These are phyloP conservation scores for Phaedon cochleariae DNA, from an alignment of 2,888 invertebrate genomes.

Conservation along the genomic window DNA sequence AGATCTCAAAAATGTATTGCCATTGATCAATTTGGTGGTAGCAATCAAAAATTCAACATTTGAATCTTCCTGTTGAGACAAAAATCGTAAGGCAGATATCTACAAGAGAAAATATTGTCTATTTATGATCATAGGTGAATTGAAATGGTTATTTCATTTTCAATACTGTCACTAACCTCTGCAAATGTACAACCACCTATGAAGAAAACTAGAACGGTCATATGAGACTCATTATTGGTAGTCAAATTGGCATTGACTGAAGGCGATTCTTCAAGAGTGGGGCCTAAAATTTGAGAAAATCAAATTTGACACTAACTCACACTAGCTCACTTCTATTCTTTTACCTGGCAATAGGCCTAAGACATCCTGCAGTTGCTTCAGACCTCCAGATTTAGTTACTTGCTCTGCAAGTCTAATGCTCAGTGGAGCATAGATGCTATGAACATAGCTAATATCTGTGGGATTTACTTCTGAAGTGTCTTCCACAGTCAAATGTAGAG, in stretches of 20 bases:
- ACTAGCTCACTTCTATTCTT: not conserved
- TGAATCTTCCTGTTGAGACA: constrained; percentile 80
- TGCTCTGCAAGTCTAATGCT: constrained; percentile 88
- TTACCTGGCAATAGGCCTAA: constrained; percentile 79
- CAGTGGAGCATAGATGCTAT: constrained; percentile 93
- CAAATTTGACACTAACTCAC: not conserved
- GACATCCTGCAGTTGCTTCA: constrained; percentile 85
- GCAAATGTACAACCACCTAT: constrained; percentile 97
- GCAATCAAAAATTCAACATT: constrained; percentile 90
- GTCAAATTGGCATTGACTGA: constrained; percentile 50
- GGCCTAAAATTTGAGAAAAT: constrained; percentile 60
- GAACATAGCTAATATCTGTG: constrained; percentile 90
- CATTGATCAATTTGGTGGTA: constrained; percentile 93
- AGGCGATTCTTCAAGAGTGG: constrained; percentile 73
- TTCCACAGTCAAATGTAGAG: constrained; percentile 86
- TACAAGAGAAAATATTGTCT: constrained; percentile 46
- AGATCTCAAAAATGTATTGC: constrained; percentile 82
- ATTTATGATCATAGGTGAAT: too few relatives aligned
- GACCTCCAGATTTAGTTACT: constrained; percentile 77
- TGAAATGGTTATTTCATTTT: too few relatives aligned
- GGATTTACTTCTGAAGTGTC: constrained; percentile 85
- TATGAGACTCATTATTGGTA: constrained; percentile 66
- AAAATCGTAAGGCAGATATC: constrained; percentile 77
- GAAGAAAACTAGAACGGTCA: constrained; percentile 90
- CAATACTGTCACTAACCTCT: constrained; percentile 67